Base-by-base conservation (phyloP, 2,888 invertebrate genomes). In the Allygus modestus region DNA sequence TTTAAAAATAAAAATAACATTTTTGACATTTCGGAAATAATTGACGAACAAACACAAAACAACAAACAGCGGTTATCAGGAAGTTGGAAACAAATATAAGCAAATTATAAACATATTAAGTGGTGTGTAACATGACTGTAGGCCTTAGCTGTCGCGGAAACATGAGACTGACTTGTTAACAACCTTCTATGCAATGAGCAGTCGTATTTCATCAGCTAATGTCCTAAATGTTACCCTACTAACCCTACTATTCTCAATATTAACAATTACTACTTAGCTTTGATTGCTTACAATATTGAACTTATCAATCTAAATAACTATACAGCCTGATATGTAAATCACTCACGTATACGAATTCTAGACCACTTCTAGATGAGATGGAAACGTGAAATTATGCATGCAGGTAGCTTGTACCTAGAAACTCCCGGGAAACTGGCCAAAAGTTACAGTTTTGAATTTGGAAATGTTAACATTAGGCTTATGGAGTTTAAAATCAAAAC, bases 201-300 rank as follows among this genome's bases (percentile, higher is more conserved):
- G 28, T 51, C 41, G 12, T 77, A 77, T 77, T 77, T 77, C 77
- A 77, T 77, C 77, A 77, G 43, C 77, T 77, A 77, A 46, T 51
- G 77, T 43, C 28, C 51, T 28, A 41, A 26, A 77, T 43, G 23
- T 77, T 51, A 77, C 46, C 46, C 77, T 11, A 77, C 51, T 46
- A 31, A 12, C 15, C 9, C 17, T 31, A 15, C 15, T 28, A 28
- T 28, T 28, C 26, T 20, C 26, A 15, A 65, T 28, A 11, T 58
- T 58, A 23, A 58, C 58, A 58, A 23, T 58, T 7, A 23, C 58
- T 12, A 26, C 23, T 46, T 46, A 12, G 46, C 9, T n/a, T n/a
- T 46, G 46, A 46, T 46, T 46, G 46, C 12, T 61, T 15, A 28
- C 61, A 61, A 23, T 9, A 23, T 12, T 46, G 46, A 17, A 46